phyloP scores from a whole-genome alignment of 1,140 invertebrate species.

The Heliconius nattereri region DNA sequence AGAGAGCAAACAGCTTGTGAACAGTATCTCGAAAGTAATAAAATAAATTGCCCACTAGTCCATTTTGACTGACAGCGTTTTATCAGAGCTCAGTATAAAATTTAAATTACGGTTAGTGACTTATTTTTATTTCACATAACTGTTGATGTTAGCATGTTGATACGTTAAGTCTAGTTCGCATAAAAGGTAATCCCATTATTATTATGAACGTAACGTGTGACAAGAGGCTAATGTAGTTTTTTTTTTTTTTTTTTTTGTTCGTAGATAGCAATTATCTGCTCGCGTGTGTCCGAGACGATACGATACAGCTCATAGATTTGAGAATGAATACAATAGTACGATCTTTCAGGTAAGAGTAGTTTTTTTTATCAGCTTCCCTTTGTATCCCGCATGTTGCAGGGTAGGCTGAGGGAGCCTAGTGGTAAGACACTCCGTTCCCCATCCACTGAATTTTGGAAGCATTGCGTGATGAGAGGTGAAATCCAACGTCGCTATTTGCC shows the following conservation, averaged over 20 bases:
- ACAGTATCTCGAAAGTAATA: slow-evolving; percentile 34
- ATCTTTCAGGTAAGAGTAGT: slow-evolving; percentile 87
- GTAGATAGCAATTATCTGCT: slow-evolving; percentile 94
- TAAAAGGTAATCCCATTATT: neutral
- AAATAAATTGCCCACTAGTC: slow-evolving; percentile 34
- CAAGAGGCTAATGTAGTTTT: neutral
- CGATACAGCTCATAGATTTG: slow-evolving; percentile 95
- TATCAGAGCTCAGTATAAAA: slow-evolving; percentile 26
- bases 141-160: slow-evolving; percentile 9
- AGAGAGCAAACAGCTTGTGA: slow-evolving; percentile 20
- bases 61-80: slow-evolving; percentile 33
- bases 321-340: slow-evolving; percentile 95
- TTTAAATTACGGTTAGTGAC: slow-evolving; percentile 27
- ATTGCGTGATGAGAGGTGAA: too few species aligned
- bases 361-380: too few species aligned
- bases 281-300: slow-evolving; percentile 96
- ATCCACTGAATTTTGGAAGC: too few species aligned
- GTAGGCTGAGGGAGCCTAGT: too few species aligned
- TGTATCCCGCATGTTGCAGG: too few species aligned
- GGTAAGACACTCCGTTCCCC: too few species aligned
- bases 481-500: too few species aligned
- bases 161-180: neutral
- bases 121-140: slow-evolving; percentile 31
- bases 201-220: neutral
- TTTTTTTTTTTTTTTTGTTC: slow-evolving; percentile 59